Conservation (phyloP, 2,797 vertebrate species). For the Pygocentrus nattereri region DNA sequence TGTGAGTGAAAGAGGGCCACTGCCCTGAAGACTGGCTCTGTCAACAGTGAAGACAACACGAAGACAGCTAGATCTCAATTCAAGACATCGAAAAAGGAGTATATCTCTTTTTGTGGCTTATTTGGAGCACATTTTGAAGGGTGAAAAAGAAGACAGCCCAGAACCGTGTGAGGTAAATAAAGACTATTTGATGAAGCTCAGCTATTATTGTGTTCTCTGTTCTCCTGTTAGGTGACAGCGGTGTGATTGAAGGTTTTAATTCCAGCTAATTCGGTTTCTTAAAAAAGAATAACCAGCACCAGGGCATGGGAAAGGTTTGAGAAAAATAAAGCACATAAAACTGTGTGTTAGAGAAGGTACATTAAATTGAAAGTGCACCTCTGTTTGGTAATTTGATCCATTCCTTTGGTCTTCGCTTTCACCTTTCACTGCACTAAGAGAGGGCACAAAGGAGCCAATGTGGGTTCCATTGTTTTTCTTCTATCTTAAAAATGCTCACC, state of each 20-base stretch:
- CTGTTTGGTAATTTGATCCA: conserved; percentile 37
- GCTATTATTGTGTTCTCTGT: conserved; percentile 36
- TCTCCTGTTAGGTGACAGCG: conserved; percentile 41
- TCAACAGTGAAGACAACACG: neutral
- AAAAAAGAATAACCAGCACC: conserved; percentile 40
- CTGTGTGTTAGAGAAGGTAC: conserved; percentile 17
- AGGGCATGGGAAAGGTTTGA: conserved; percentile 41
- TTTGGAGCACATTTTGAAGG: conserved; percentile 28
- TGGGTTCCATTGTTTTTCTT: neutral
- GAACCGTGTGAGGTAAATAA: conserved; percentile 50
- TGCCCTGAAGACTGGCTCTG: conserved; percentile 29
- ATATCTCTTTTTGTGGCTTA: conserved; percentile 26
- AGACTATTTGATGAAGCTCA: conserved; percentile 33
- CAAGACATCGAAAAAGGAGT: conserved; percentile 15
- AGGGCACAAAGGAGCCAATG: neutral
- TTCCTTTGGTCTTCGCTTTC: conserved; percentile 5
- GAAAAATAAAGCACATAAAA: conserved; percentile 42
- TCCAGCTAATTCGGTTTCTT: conserved; percentile 53
- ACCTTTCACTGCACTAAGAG: conserved; percentile 21
- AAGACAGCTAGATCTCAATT: neutral
- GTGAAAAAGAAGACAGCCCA: conserved; percentile 39
- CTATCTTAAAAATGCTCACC: conserved; percentile 4
- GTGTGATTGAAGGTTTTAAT: conserved; percentile 61
- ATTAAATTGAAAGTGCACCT: conserved; percentile 23
- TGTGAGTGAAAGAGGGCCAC: conserved; percentile 14